Evolutionary conservation across 2,113 vertebrate species (phyloP), one percentile per base, ranked within the genome.

Genomic region (Plotosus lineatus): DNA sequence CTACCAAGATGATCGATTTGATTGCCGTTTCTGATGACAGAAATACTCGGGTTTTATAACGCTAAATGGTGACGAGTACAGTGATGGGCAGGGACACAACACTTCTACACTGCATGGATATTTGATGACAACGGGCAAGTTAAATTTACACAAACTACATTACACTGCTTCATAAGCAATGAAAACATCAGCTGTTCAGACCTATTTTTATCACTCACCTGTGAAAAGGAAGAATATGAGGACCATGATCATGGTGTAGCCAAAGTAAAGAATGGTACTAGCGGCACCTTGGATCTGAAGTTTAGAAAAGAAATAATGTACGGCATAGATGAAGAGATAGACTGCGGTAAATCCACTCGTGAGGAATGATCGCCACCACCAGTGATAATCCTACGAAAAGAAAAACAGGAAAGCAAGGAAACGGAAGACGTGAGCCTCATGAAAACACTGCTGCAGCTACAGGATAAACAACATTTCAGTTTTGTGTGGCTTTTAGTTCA

Each of bases 341-440:
- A 96, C 95, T 3, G 98, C 97, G 15, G 98, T 99, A 88, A 99
- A 99, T 82, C 97, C 96, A 21, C 97, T 99, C 51, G 98, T 99
- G 79, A 99, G 95, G 92, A 99, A 99, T 1, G 98, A 98, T 36
- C 98, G 95, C 98, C 98, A 99, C 88, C 98, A 97, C 98, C 98
- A 99, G 79, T 99, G 96, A 82, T 99, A 99, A 88, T 99, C 97
- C 98, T 99, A 85, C 33, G 83, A 36, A 88, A 26, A 3, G 26
- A 23, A 75, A 3, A 23, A 14, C 21, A 3, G 12, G 31, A 1
- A 2, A 1, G 6, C 15, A 81, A 28, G 28, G 48, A 12, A 36
- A 8, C 2, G 3, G 50, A 21, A 55, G 4, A 33, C 36, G 36
- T 3, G 19, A 46, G 0, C 3, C 26, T 11, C 10, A 77, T 46